A percentile compares a stretch with the other conserved stretches of the same genome.
These are phyloP conservation scores for Fregata magnificens DNA, from an alignment of 2,113 vertebrate genomes.

Conservation along the genomic window DNA sequence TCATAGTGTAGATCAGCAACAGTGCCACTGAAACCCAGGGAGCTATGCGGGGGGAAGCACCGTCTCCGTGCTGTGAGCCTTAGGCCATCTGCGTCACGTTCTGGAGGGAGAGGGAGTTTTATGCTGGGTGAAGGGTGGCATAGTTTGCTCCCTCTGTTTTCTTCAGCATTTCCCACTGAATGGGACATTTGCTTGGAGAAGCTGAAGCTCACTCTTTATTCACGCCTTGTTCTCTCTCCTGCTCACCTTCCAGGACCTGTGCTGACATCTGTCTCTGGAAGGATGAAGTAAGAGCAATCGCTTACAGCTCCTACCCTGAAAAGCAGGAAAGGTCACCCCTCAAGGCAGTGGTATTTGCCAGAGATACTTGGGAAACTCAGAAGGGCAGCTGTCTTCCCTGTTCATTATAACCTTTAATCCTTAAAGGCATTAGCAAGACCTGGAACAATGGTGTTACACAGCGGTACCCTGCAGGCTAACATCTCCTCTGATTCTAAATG, in stretches of 20 bases:
- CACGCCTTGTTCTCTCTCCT: background rate
- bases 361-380: background rate
- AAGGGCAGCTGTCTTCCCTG: background rate
- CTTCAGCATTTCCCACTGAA: background rate
- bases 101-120: background rate
- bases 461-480: background rate
- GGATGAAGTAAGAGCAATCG: background rate
- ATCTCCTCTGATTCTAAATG: background rate
- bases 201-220: background rate
- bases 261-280: background rate
- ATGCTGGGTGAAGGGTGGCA: background rate
- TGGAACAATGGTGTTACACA: constrained; percentile 1
- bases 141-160: background rate
- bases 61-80: accelerated
- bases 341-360: background rate
- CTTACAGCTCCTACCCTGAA: background rate
- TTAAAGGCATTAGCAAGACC: constrained; percentile 17
- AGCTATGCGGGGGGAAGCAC: accelerated
- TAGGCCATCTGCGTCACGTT: accelerated
- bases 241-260: background rate
- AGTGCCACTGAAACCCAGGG: accelerated
- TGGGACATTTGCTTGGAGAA: background rate
- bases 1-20: background rate
- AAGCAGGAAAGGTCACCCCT: background rate
- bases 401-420: background rate